Evolutionary conservation across 1,140 invertebrate species (phyloP), one percentile per base, ranked within the genome.

Genomic region (Orchesella cincta): DNA sequence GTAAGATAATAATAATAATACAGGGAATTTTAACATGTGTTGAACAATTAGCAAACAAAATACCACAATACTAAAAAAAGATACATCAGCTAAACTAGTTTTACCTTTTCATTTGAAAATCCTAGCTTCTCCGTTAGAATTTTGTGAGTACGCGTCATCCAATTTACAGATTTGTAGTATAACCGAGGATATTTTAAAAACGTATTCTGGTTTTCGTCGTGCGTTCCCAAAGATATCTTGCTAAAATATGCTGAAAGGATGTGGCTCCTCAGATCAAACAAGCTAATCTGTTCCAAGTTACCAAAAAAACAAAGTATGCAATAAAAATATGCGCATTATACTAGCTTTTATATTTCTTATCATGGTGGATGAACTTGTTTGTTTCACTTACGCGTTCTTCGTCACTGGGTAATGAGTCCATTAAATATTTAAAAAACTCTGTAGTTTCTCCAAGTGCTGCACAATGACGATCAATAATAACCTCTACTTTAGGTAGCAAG

Each of bases 41-140:
- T 46, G 8, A 46, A 46, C 8, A 46, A 46, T 46, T 46, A 8
- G 39, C 8, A 46, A 12, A 46, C 20, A 46, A 46, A 20, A 46
- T 46, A 12, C 8, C 8, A 12, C 39, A 46, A 57, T 57, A 57
- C 5, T 57, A 3, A 57, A 46, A 46, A 5, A 46, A 18, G 5
- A 46, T 46, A 46, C 39, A 46, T 8, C 26, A 26, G 5, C 26
- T 57, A 23, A 14, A 57, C 54, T n/a, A n/a, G n/a, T n/a, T 46
- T 29, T 67, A 67, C 62, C n/a, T 29, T 67, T 3, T 67, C 62
- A 31, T 67, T n/a, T 18, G 26, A 31, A 33, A 67, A 67, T 67
- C 31, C 62, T 2, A 67, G 33, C 29, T n/a, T n/a, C n/a, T 67
- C 62, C 14, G 2, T 67, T 5, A 67, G n/a, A 14, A 67, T 67